Evolutionary conservation across 2,888 invertebrate species (phyloP).

Genomic region (Tolmerus cingulatus): DNA sequence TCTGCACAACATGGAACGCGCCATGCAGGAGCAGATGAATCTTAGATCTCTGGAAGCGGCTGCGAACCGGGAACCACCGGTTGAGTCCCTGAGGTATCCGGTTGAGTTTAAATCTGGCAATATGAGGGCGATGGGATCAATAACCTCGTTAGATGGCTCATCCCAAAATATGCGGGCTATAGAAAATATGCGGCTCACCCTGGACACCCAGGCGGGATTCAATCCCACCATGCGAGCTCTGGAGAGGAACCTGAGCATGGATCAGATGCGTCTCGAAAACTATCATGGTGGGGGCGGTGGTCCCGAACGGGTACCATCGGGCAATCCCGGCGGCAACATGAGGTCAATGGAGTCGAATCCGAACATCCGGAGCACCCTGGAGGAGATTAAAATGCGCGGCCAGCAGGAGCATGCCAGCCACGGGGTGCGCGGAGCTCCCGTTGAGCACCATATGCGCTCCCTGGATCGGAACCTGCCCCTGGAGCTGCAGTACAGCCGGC

Average conservation of each 20-base stretch:
- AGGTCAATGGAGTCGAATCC: slow-evolving; percentile 52
- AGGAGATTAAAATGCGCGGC: slow-evolving; percentile 49
- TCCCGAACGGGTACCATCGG: neutral
- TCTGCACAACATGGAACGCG: slow-evolving; percentile 63
- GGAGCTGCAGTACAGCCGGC: slow-evolving; percentile 63
- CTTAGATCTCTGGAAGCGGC: slow-evolving; percentile 60
- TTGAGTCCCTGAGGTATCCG: slow-evolving; percentile 47
- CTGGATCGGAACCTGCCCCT: slow-evolving; percentile 62
- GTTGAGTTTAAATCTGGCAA: slow-evolving; percentile 50
- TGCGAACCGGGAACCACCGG: slow-evolving; percentile 41
- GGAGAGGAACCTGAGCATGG: slow-evolving; percentile 60
- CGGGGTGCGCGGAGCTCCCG: slow-evolving; percentile 50
- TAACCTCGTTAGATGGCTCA: slow-evolving; percentile 51
- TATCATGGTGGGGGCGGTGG: slow-evolving; percentile 20
- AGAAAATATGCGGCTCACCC: slow-evolving; percentile 47
- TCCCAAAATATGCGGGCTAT: slow-evolving; percentile 49
- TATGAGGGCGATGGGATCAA: slow-evolving; percentile 50
- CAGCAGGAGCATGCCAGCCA: slow-evolving; percentile 45
- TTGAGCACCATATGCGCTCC: slow-evolving; percentile 64
- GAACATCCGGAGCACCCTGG: slow-evolving; percentile 49
- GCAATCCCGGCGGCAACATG: slow-evolving; percentile 43
- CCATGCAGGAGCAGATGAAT: slow-evolving; percentile 64
- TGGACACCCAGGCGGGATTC: slow-evolving; percentile 35
- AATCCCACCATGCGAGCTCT: slow-evolving; percentile 49
- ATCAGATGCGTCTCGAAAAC: slow-evolving; percentile 49